Conservation (phyloP, 2,888 invertebrate genomes). For the Acrobasis suavella region DNA sequence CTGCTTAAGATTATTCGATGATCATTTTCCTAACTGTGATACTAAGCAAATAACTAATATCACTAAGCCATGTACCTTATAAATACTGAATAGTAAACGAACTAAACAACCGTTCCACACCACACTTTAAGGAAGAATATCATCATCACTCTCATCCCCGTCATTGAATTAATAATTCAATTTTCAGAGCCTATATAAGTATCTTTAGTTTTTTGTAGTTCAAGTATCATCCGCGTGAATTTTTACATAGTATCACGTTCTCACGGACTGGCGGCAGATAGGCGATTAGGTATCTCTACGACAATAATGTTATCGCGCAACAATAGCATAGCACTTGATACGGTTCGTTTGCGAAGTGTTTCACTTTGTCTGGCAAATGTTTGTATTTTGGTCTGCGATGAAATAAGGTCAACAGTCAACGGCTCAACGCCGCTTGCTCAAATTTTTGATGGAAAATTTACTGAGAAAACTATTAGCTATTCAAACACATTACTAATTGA, state of each 20-base stretch:
- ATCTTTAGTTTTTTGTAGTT: background rate
- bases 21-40: no score
- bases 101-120: no score
- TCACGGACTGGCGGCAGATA: constrained; percentile 32
- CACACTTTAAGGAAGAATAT: no score
- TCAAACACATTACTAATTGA: no score
- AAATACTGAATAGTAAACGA: no score
- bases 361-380: constrained; percentile 68
- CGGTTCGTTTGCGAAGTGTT: constrained; percentile 62
- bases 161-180: no score
- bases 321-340: constrained; percentile 65
- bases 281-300: constrained; percentile 36
- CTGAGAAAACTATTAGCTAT: background rate
- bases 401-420: constrained; percentile 54
- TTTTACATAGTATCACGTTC: constrained; percentile 11
- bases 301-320: constrained; percentile 50
- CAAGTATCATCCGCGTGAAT: background rate
- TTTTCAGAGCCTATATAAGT: no score
- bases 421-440: constrained; percentile 39
- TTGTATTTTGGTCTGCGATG: constrained; percentile 54
- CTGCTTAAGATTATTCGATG: no score
- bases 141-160: no score
- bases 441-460: constrained; percentile 41
- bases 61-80: no score
- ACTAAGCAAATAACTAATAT: no score